Evolutionary conservation across 2,888 invertebrate species (phyloP), one percentile per base, ranked within the genome.

Genomic region (Cotesia congregata): DNA sequence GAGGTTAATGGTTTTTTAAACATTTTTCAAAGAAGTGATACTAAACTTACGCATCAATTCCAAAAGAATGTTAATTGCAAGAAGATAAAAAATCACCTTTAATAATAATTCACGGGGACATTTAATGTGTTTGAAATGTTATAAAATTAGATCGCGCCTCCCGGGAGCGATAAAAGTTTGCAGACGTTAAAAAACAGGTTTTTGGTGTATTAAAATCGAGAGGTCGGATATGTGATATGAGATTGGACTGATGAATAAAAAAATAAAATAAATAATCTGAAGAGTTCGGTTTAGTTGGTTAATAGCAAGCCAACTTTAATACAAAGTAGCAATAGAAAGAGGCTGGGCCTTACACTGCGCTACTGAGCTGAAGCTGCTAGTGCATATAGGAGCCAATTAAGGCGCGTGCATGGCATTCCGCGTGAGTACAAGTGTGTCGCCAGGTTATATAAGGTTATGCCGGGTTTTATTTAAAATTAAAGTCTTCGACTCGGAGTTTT

Each of bases 341-440:
- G 50, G 50, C 4, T 50, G 50, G 50, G 50, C 30, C 30, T 3
- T 30, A 30, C 30, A 30, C 30, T 30, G 30, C 30, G 30, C 50
- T 50, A 9, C 50, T 50, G 50, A 12, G 12, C 7, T 50, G 50
- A 7, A 9, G 50, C 7, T 50, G 50, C 50, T 12, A 9, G 50
- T 50, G 77, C 75, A 77, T 77, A 77, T 74, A 79, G 81, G 75
- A 75, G 78, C 80, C 83, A 84, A 83, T 83, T 82, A 82, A 82
- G 81, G 82, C 79, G 80, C 83, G 83, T 82, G 80, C 81, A 75
- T 81, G 70, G 73, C 81, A 83, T 83, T 83, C 83, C 82, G 75
- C 73, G 71, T 72, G 80, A 80, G 80, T 80, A 79, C 83, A 84
- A 84, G 84, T 85, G 81, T 84, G 85, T 84, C 85, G 84, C 77